Evolutionary conservation across 1,140 invertebrate species (phyloP), one percentile per base, ranked within the genome.

Genomic region (Drosophila watanabei): DNA sequence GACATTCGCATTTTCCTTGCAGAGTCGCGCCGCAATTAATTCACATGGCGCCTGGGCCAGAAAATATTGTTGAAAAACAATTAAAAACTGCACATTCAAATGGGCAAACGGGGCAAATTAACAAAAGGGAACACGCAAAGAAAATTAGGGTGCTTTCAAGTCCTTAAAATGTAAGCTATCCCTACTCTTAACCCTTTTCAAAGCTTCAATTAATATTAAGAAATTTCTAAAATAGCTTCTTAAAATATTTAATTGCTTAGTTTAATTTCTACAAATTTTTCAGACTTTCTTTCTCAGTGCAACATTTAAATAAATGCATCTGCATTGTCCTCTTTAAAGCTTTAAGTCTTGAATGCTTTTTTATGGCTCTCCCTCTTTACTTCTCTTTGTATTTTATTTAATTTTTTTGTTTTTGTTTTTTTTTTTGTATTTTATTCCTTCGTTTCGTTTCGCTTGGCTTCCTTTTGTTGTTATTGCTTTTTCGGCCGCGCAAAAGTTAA

Each of bases 1-100:
- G 63, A 35, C 73, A 68, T 18, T 66, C 35, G 32, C 54, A 80
- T 65, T 73, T 80, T 83, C 81, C 77, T 77, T 77, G 70, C 46
- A 32, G 68, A 69, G 30, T 62, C 30, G 56, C 43, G 63, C 45
- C 45, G 58, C 64, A 80, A 84, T 77, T 77, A 88, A 80, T 88
- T 82, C 71, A 39, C 54, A 86, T 82, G 48, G 66, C 57, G 41
- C 56, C 62, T 56, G 43, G 43, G 54, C 30, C 60, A 73, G 63
- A 75, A 78, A 80, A 73, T 73, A 88, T 87, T 89, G 85, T 89
- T 84, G 64, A 75, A 89, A 87, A 89, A 88, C 84, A 89, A 88
- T 88, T 88, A 88, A 88, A 82, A 87, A 79, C 61, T 79, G 82
- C 66, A 71, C 85, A 83, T 83, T 83, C 62, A 84, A 84, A 75